These are phyloP conservation scores for Andrena minutula DNA, from an alignment of 2,888 invertebrate genomes.

Conservation along the genomic window DNA sequence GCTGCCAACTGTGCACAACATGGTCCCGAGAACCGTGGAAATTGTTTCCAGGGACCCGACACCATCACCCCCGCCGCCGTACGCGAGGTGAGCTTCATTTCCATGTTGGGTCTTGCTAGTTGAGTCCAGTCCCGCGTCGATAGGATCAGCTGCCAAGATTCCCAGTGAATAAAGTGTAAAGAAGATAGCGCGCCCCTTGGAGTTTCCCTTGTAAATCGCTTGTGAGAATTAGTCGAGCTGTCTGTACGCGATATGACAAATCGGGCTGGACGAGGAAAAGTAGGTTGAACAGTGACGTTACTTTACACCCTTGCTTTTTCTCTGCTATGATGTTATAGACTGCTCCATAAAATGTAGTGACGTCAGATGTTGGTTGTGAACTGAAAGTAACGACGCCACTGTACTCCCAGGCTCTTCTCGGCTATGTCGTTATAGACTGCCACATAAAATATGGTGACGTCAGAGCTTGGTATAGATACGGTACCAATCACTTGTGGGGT, in stretches of 20 bases:
- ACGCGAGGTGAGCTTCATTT: slow-evolving; percentile 78
- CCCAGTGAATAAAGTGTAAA: background rate
- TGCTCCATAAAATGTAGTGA: slow-evolving; percentile 7
- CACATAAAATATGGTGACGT: slow-evolving; percentile 20
- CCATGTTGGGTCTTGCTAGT: too few species aligned
- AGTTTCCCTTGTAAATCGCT: background rate
- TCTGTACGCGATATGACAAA: background rate
- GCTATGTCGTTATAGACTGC: background rate
- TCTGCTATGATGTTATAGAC: background rate
- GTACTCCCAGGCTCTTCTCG: background rate
- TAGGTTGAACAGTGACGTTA: slow-evolving; percentile 24
- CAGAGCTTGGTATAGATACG: background rate
- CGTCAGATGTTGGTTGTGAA: slow-evolving; percentile 11
- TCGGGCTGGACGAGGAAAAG: background rate
- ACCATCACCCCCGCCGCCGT: slow-evolving; percentile 81
- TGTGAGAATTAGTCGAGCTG: background rate
- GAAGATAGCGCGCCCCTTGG: background rate
- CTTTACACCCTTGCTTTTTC: background rate
- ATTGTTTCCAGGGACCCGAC: slow-evolving; percentile 73
- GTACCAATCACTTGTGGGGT: background rate
- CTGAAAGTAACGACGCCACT: too few species aligned
- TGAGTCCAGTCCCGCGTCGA: too few species aligned
- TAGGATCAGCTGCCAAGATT: background rate
- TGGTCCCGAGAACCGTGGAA: slow-evolving; percentile 72
- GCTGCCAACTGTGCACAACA: slow-evolving; percentile 65